A percentile compares a stretch with the other conserved stretches of the same genome.
phyloP scores from a whole-genome alignment of 2,888 invertebrate genomes.

The Nesidiocoris tenuis region DNA sequence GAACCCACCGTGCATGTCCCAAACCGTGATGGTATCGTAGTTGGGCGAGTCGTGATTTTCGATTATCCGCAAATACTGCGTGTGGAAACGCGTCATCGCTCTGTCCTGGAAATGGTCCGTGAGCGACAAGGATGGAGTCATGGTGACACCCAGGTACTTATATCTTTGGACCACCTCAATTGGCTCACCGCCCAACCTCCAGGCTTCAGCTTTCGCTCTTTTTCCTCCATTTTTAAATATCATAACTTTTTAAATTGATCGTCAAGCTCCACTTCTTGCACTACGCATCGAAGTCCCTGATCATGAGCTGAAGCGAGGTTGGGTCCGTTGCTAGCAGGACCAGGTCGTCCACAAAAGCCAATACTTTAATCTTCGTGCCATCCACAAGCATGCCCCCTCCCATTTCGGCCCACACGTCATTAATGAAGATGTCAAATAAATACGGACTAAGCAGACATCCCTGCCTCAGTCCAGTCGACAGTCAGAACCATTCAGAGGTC shows the following conservation, averaged over 20 bases:
- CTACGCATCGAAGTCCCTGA: background rate
- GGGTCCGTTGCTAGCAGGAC: slow-evolving; percentile 2
- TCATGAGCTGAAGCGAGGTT: background rate
- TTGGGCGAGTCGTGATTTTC: too few relatives aligned
- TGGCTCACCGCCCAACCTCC: background rate
- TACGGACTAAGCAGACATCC: slow-evolving; percentile 24
- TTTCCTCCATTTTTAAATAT: slow-evolving; percentile 9
- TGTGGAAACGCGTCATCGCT: too few relatives aligned
- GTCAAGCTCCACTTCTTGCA: slow-evolving; percentile 12
- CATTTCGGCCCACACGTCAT: slow-evolving; percentile 3
- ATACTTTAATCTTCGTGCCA: slow-evolving; percentile 1
- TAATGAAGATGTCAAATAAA: slow-evolving; percentile 16
- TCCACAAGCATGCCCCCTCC: slow-evolving; percentile 3
- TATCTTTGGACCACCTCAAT: background rate
- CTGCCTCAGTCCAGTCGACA: slow-evolving; percentile 7
- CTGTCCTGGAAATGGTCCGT: background rate
- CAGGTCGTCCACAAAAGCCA: slow-evolving; percentile 18
- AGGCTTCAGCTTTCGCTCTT: background rate
- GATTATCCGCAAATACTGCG: too few relatives aligned
- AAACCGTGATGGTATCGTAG: too few relatives aligned
- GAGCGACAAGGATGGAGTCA: background rate
- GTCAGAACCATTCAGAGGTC: slow-evolving; percentile 1
- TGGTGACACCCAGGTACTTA: slow-evolving; percentile 5
- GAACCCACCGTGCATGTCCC: too few relatives aligned
- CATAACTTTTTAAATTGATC: slow-evolving; percentile 26